Base-by-base conservation (phyloP, 1,140 invertebrate genomes). In the Gonioctena quinquepunctata region DNA sequence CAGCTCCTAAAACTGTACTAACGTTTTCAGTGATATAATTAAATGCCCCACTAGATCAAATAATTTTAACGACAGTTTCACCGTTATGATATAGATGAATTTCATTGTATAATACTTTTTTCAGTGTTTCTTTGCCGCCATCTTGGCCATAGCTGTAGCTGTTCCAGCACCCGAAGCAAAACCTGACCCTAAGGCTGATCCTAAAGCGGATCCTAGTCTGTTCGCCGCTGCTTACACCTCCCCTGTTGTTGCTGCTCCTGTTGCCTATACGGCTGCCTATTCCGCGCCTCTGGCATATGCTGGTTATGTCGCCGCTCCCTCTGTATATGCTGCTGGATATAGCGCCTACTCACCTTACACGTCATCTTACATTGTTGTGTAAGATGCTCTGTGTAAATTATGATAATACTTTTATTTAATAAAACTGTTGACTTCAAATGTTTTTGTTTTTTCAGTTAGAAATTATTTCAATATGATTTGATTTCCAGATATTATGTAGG, bases 311-410 rank as follows among this genome's bases (percentile, higher is more conserved):
- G 66, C 66, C 6, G 33, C 33, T 0, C 67, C 67, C 16, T 69
- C 67, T 28, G 72, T 74, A 3, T 74, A 71, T 33, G 60, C 64
- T 21, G 62, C 72, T 3, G 72, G 72, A 60, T 74, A 70, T 23
- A 68, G 64, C 11, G 69, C 72, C 7, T 66, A 66, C 19, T 66
- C 63, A 18, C 63, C 63, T 5, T 23, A 66, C 23, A 25, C 50
- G 3, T 48, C 11, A 26, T 66, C 63, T 66, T 66, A 66, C 19
- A 21, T 66, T 26, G 63, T 66, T 16, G 48, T 66, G 5, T 66
- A 66, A 52, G 16, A 42, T 42, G 16, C 33, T 42, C 33, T 13
- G n/a, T n/a, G n/a, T n/a, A n/a, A 42, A 13, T n/a, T 42, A n/a
- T 42, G 13, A 42, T 42, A 42, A 0, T 3, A 0, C 1, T n/a